Evolutionary conservation across 1,140 invertebrate genomes (phyloP).

Genomic region (Galleria mellonella): DNA sequence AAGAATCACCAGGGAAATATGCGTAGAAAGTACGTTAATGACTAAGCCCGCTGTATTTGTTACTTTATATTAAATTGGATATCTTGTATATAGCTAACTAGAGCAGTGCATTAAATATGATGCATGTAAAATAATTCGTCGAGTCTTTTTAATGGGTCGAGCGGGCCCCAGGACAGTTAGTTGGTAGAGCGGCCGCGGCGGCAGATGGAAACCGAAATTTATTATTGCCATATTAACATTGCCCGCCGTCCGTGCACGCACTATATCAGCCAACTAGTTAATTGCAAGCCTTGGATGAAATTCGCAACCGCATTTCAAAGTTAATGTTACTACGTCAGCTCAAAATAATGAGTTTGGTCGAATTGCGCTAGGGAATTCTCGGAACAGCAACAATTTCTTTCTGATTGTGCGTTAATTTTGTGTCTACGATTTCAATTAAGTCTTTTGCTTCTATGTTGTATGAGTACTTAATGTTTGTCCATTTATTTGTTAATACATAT

Average conservation of each 20-base stretch:
- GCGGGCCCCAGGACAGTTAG: constrained; percentile 21
- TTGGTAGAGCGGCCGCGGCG: not conserved
- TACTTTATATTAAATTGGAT: no score
- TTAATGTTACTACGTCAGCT: constrained; percentile 50
- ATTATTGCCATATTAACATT: constrained; percentile 63
- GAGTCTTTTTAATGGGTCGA: constrained; percentile 40
- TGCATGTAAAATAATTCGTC: constrained; percentile 44
- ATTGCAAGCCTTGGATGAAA: constrained; percentile 57
- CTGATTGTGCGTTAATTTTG: not conserved
- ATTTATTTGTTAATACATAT: no score
- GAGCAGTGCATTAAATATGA: constrained; percentile 17
- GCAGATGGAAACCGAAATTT: constrained; percentile 54
- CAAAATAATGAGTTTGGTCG: constrained; percentile 46
- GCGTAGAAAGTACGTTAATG: no score
- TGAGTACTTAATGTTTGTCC: constrained; percentile 4
- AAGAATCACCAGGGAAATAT: no score
- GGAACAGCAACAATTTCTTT: not conserved
- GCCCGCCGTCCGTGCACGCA: constrained; percentile 27
- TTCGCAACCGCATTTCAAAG: constrained; percentile 57
- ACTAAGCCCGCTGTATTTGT: no score
- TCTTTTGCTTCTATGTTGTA: not conserved
- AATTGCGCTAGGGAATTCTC: constrained; percentile 3
- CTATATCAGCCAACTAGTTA: constrained; percentile 56
- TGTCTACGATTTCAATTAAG: not conserved
- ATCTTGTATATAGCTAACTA: constrained; percentile 4